Percentiles rank a stretch among this genome's conserved stretches.
These are phyloP conservation scores for Nudaria mundana DNA, from an alignment of 2,888 invertebrate genomes.

Conservation along the genomic window DNA sequence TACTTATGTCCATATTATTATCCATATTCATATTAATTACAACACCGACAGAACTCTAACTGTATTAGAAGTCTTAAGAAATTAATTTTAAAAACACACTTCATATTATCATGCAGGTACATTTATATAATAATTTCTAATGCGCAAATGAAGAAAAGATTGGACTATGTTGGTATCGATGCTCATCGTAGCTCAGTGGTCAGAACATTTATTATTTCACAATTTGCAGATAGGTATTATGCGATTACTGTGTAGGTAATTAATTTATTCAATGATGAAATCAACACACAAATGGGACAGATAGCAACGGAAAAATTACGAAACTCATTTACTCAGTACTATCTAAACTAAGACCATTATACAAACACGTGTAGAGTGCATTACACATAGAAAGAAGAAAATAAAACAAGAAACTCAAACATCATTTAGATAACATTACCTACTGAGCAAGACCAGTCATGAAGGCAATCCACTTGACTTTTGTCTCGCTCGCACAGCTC, in stretches of 20 bases:
- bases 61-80: no score
- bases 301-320: slow-evolving; percentile 1
- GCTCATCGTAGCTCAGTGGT: no score
- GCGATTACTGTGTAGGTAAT: no score
- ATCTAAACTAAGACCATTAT: slow-evolving; percentile 23
- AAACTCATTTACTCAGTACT: neutral
- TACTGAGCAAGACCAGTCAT: slow-evolving; percentile 44
- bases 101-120: no score
- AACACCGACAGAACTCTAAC: no score
- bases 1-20: no score
- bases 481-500: slow-evolving; percentile 36
- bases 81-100: no score
- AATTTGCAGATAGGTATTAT: neutral
- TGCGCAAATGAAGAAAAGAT: no score
- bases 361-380: slow-evolving; percentile 31
- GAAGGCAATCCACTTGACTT: slow-evolving; percentile 63
- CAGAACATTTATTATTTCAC: neutral
- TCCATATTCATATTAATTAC: no score
- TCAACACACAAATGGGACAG: neutral
- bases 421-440: slow-evolving; percentile 50
- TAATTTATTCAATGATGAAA: neutral
- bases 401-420: slow-evolving; percentile 32
- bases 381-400: slow-evolving; percentile 35
- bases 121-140: no score
- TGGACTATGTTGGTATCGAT: no score